Conservation (phyloP, 2,113 vertebrate genomes). For the Columbina picui region DNA sequence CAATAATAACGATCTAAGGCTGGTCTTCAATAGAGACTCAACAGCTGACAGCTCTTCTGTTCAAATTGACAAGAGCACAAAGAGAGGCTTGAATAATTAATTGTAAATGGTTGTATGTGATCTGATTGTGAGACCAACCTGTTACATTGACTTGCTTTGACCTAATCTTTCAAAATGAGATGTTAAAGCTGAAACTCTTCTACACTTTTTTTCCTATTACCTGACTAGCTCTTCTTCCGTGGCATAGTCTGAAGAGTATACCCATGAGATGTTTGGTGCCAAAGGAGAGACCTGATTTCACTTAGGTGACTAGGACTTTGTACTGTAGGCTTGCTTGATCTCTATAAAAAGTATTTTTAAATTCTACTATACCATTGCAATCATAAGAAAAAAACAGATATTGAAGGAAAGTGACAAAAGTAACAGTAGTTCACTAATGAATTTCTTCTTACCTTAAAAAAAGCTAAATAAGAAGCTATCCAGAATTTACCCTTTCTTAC, state of each 20-base stretch:
- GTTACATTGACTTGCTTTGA: neutral
- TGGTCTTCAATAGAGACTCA: constrained; percentile 50
- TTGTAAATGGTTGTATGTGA: neutral
- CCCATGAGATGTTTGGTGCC: neutral
- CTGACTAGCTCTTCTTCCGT: neutral
- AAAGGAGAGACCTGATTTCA: neutral
- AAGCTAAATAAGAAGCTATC: too few relatives aligned
- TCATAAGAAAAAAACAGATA: neutral
- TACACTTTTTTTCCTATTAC: neutral
- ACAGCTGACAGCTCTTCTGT: constrained; percentile 63
- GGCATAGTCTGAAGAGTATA: neutral
- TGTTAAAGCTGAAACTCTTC: neutral
- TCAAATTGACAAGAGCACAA: constrained; percentile 69
- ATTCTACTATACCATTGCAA: neutral
- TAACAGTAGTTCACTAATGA: neutral
- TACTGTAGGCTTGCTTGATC: neutral
- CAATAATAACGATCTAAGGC: constrained; percentile 74
- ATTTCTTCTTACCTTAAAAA: neutral
- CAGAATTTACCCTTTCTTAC: neutral
- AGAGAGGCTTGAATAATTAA: constrained; percentile 68
- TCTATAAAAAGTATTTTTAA: neutral
- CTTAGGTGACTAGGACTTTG: neutral
- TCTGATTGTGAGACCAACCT: constrained; percentile 16
- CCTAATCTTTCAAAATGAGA: neutral
- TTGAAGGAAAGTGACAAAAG: neutral